phyloP scores from a whole-genome alignment of 1,140 invertebrate genomes.

The Pollicipes pollicipes region DNA sequence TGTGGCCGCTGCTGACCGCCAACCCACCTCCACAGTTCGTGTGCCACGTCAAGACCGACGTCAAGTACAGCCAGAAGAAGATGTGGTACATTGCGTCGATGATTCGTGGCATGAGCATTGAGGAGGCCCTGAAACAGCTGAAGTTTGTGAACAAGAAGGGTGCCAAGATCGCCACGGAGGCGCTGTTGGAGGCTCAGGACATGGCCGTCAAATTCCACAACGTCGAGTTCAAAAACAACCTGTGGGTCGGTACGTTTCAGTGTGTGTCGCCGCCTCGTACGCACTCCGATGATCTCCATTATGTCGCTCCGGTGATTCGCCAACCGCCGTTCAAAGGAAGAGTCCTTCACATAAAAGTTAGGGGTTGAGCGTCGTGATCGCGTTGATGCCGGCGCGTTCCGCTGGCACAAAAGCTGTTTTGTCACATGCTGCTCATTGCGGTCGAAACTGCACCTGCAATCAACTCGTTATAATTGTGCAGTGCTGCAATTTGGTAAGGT shows the following conservation, averaged over 20 bases:
- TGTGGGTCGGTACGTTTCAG: conserved; percentile 74
- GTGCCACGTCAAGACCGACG: conserved; percentile 57
- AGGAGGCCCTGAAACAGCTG: conserved; percentile 82
- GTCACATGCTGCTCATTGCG: too few species aligned
- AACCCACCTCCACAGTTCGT: conserved; percentile 27
- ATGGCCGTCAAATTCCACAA: conserved; percentile 72
- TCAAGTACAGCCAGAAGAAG: conserved; percentile 78
- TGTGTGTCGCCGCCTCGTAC: background rate
- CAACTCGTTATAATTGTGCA: too few species aligned
- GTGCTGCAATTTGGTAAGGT: too few species aligned
- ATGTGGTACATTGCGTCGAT: conserved; percentile 78
- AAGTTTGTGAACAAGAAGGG: conserved; percentile 70
- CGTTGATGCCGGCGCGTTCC: too few species aligned
- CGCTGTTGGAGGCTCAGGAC: conserved; percentile 69
- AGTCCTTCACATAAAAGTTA: too few species aligned
- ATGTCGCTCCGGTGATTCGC: too few species aligned
- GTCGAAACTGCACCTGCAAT: too few species aligned
- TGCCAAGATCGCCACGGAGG: conserved; percentile 53
- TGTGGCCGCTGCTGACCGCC: too few species aligned
- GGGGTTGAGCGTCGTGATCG: too few species aligned
- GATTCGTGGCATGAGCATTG: conserved; percentile 74
- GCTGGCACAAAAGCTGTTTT: too few species aligned
- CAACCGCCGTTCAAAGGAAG: too few species aligned
- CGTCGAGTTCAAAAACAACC: conserved; percentile 85
- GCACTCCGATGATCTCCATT: too few species aligned